A percentile compares a stretch with the other conserved stretches of the same genome.
Evolutionary conservation across 2,797 vertebrate species (phyloP).

Genomic region (Coregonus ussuriensis): DNA sequence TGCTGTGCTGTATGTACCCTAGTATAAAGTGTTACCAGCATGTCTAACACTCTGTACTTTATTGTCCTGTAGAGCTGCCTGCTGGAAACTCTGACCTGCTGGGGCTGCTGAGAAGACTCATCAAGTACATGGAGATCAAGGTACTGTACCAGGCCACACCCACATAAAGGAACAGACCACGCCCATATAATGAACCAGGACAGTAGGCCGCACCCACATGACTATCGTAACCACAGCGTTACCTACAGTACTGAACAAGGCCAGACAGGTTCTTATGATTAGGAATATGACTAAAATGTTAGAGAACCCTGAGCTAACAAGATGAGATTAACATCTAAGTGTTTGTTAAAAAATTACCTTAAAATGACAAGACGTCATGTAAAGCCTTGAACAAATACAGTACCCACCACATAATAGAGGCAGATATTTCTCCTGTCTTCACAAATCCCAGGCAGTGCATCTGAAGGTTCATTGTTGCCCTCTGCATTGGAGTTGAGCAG

Average conservation of each 20-base stretch:
- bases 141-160: conserved; percentile 65
- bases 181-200: background rate
- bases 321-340: conserved; percentile 15
- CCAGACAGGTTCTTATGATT: background rate
- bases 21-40: background rate
- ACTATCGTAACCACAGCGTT: background rate
- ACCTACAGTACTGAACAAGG: background rate
- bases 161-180: background rate
- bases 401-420: background rate
- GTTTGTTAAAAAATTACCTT: background rate
- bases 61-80: conserved; percentile 79
- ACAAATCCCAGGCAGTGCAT: background rate
- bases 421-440: background rate
- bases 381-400: background rate
- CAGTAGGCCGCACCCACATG: background rate
- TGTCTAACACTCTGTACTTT: background rate
- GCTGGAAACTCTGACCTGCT: conserved; percentile 88
- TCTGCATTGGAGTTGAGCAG: background rate
- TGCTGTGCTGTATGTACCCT: background rate
- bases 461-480: background rate
- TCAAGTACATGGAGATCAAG: conserved; percentile 90
- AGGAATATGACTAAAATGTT: background rate
- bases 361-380: background rate
- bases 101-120: conserved; percentile 82
- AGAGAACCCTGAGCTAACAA: conserved; percentile 3